phyloP scores from a whole-genome alignment of 2,113 vertebrate species.

The Hippolais icterina region DNA sequence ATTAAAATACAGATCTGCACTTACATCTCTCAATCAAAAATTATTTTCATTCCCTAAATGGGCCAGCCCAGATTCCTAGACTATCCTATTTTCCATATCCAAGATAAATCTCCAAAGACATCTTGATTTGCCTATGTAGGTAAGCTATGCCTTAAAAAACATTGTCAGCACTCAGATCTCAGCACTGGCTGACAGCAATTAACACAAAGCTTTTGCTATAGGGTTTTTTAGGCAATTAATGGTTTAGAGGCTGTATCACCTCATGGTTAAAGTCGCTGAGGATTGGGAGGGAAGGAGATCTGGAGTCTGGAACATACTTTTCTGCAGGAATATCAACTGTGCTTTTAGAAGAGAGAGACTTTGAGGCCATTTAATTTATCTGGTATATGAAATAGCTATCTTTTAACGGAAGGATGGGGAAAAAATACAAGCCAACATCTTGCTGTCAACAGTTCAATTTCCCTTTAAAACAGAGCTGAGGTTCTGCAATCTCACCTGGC shows the following conservation, averaged over 20 bases:
- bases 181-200: not conserved
- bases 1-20: conserved; percentile 67
- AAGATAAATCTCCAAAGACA: conserved; percentile 5
- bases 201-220: not conserved
- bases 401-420: not conserved
- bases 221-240: not conserved
- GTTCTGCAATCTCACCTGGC: not conserved
- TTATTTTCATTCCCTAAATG: not conserved
- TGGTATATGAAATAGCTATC: not conserved
- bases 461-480: not conserved
- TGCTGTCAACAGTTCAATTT: not conserved
- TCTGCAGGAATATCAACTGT: not conserved
- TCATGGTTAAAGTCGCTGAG: not conserved
- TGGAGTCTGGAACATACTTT: not conserved
- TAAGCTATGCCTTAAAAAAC: not conserved
- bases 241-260: not conserved
- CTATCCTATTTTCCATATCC: conserved; percentile 10
- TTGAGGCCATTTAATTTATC: not conserved
- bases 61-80: not conserved
- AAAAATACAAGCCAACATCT: not conserved
- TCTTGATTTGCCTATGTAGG: not conserved
- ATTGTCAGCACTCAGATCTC: not conserved
- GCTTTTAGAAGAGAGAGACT: not conserved
- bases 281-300: not conserved
- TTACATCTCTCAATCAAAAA: conserved; percentile 30